These are phyloP conservation scores for Aquatica leii DNA, from an alignment of 2,888 invertebrate species.

Conservation along the genomic window DNA sequence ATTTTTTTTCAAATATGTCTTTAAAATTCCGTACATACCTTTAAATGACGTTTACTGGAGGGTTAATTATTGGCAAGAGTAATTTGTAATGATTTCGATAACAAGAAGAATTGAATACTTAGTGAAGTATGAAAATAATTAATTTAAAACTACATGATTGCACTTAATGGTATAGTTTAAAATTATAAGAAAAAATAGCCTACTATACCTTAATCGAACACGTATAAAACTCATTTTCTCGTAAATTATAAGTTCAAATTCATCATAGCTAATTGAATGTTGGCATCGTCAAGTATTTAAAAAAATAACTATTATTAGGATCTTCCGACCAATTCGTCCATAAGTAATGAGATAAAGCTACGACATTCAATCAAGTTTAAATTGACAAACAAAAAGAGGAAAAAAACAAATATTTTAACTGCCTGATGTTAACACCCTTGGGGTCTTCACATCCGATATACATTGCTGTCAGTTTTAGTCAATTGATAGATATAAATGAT, in stretches of 20 bases:
- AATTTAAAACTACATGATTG: conserved; percentile 7
- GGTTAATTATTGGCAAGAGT: no score
- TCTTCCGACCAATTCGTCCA: not conserved
- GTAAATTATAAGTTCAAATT: conserved; percentile 27
- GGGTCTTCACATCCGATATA: conserved; percentile 44
- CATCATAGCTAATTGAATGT: conserved; percentile 23
- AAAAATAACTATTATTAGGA: conserved; percentile 11
- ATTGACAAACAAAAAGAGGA: not conserved
- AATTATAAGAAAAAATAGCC: conserved; percentile 24
- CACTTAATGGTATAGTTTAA: conserved; percentile 5
- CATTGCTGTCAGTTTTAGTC: conserved; percentile 33
- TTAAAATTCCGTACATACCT: no score
- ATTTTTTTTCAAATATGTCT: no score
- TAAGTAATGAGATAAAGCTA: no score
- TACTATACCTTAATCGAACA: conserved; percentile 30
- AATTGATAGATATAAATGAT: conserved; percentile 50
- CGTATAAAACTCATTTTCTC: conserved; percentile 32
- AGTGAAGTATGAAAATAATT: not conserved
- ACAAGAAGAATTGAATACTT: no score
- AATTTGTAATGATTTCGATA: no score
- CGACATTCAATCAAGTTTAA: conserved; percentile 1
- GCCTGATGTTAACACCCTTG: conserved; percentile 44
- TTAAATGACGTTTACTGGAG: no score
- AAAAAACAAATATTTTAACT: conserved; percentile 40
- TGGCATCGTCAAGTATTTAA: conserved; percentile 16